A percentile compares a stretch with the other conserved stretches of the same genome.
Conservation (phyloP, 2,797 vertebrate species). For the Macroramphosus scolopax region DNA sequence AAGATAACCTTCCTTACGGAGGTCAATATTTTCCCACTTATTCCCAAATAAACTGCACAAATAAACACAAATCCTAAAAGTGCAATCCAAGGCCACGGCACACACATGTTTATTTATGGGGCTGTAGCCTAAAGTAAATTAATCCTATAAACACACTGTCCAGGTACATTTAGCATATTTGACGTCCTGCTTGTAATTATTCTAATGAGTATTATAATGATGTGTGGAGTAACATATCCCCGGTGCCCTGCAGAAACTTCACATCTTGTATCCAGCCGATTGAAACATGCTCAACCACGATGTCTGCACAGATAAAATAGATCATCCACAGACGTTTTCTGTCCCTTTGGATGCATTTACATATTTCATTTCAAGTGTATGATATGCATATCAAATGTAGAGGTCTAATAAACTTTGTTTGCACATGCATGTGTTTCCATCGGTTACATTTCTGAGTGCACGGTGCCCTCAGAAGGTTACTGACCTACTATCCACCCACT, state of each 20-base stretch:
- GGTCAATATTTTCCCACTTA: conserved; percentile 57
- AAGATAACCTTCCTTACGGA: conserved; percentile 51
- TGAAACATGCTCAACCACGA: too few relatives aligned
- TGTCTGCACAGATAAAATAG: too few relatives aligned
- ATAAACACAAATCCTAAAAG: conserved; percentile 37
- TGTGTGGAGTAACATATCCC: conserved; percentile 9
- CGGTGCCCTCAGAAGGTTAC: too few relatives aligned
- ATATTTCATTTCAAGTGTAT: too few relatives aligned
- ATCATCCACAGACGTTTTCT: too few relatives aligned
- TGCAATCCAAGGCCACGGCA: conserved; percentile 16
- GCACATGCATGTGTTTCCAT: too few relatives aligned
- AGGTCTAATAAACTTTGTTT: too few relatives aligned
- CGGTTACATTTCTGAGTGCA: too few relatives aligned
- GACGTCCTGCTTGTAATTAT: conserved; percentile 22
- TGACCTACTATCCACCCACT: too few relatives aligned
- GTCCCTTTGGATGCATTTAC: too few relatives aligned
- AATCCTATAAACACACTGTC: conserved; percentile 25
- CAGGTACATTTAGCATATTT: conserved; percentile 17
- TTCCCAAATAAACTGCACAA: conserved; percentile 46
- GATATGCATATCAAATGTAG: too few relatives aligned
- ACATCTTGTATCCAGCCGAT: neutral
- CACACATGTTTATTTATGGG: conserved; percentile 54
- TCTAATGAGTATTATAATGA: conserved; percentile 29
- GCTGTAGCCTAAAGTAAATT: conserved; percentile 37
- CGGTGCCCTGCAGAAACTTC: neutral